Evolutionary conservation across 2,888 invertebrate genomes (phyloP).

Genomic region (Hetaerina titia): DNA sequence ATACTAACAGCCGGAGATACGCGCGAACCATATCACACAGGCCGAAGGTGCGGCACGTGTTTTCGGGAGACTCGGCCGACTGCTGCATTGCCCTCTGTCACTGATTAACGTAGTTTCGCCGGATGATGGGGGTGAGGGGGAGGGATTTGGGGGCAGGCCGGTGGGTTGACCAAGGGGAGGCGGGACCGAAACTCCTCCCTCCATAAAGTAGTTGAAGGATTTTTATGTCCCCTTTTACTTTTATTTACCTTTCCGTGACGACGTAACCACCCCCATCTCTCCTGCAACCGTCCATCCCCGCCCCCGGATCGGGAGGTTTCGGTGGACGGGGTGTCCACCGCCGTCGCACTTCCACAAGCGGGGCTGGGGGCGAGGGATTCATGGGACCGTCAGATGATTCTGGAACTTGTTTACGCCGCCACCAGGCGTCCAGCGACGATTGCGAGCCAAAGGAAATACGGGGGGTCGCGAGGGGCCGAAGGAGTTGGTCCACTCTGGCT

Average conservation of each 20-base stretch:
- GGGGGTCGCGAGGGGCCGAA: not conserved
- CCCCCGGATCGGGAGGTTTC: not conserved
- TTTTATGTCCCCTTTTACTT: conserved; percentile 56
- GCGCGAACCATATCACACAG: not conserved
- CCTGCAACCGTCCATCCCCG: not conserved
- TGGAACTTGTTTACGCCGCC: conserved; percentile 56
- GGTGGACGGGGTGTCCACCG: not conserved
- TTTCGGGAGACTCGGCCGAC: not conserved
- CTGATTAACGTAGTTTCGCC: conserved; percentile 32
- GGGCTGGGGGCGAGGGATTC: not conserved
- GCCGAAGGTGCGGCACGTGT: conserved; percentile 19
- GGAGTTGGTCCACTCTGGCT: not conserved
- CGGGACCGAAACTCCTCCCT: conserved; percentile 33
- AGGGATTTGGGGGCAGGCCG: too few species aligned
- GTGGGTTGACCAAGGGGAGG: not conserved
- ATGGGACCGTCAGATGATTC: conserved; percentile 43
- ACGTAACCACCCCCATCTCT: not conserved
- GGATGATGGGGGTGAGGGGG: not conserved
- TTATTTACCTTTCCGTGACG: conserved; percentile 56
- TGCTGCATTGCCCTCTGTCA: not conserved
- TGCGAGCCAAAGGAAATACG: not conserved
- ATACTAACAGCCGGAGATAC: not conserved
- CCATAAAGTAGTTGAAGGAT: conserved; percentile 61
- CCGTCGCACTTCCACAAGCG: not conserved
- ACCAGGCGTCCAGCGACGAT: not conserved